Conservation (phyloP, 2,113 vertebrate genomes). For the Sciurus niger region DNA sequence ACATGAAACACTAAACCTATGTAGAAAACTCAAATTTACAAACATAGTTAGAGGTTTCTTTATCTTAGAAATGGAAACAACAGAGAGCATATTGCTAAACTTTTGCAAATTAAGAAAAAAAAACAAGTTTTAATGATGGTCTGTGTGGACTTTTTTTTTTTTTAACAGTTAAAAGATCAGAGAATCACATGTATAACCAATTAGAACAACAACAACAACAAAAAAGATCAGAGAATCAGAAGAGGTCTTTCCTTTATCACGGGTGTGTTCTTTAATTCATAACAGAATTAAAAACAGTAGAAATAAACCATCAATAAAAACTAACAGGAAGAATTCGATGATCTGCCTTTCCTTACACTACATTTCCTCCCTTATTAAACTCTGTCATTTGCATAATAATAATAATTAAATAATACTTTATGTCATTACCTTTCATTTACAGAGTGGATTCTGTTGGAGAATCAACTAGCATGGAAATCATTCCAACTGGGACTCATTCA, state of each 20-base stretch:
- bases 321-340: background rate
- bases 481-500: background rate
- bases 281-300: background rate
- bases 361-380: background rate
- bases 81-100: background rate
- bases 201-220: too few species aligned
- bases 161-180: conserved; percentile 33
- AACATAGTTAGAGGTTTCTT: conserved; percentile 32
- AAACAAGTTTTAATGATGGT: background rate
- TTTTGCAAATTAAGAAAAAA: conserved; percentile 20
- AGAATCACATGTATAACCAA: background rate
- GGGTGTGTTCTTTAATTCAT: background rate
- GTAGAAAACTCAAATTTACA: conserved; percentile 42
- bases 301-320: background rate
- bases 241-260: conserved; percentile 36
- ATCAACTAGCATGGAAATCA: background rate
- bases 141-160: background rate
- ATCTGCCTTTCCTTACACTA: background rate
- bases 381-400: background rate
- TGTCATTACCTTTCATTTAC: conserved; percentile 19
- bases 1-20: background rate
- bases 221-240: conserved; percentile 3
- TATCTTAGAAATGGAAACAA: conserved; percentile 41
- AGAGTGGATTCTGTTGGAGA: background rate
- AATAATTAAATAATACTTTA: background rate